Base-by-base conservation (phyloP, 2,888 invertebrate genomes). In the Andrena chrysosceles region DNA sequence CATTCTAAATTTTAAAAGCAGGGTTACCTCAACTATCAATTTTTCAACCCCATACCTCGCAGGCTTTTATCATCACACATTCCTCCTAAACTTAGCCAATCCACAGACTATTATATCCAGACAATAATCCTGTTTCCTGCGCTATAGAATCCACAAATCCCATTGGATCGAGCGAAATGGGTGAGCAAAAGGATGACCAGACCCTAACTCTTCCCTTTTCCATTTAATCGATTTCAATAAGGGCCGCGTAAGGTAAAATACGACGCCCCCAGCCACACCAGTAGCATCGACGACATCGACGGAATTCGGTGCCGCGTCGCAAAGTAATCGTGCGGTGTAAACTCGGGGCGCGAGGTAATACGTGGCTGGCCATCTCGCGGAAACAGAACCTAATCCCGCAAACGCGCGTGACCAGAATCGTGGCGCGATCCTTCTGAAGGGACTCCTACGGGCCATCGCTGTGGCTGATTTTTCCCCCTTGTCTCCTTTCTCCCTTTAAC, bases 341-440 rank as follows among this genome's bases (percentile, higher is more conserved):
- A 86, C 82, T 82, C 72, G 64, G 20, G 56, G 56, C 62, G 76
- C 72, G 63, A 67, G 74, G 73, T 77, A 75, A 86, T 78, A 78
- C 83, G 85, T 70, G 79, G 85, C 75, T 72, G 78, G 83, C 83
- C 85, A 84, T 85, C 78, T 88, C 87, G 87, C 89, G 87, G 90
- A 90, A 92, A 91, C 91, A 90, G 91, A 92, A 92, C 91, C 92
- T 93, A 92, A 92, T 93, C 92, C 93, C 90, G 85, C 87, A 82
- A 83, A 89, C 89, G 89, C 90, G 91, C 93, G 93, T 93, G 93
- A 93, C 91, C 86, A 78, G 92, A 93, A 93, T 93, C 85, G 85
- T 74, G 79, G 74, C 76, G 77, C 82, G 85, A 86, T 78, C 81
- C 85, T 81, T 63, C 71, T 49, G 33, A 67, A 69, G 63, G 84